Conservation (phyloP, 2,797 vertebrate genomes). For the Onychomys torridus region DNA sequence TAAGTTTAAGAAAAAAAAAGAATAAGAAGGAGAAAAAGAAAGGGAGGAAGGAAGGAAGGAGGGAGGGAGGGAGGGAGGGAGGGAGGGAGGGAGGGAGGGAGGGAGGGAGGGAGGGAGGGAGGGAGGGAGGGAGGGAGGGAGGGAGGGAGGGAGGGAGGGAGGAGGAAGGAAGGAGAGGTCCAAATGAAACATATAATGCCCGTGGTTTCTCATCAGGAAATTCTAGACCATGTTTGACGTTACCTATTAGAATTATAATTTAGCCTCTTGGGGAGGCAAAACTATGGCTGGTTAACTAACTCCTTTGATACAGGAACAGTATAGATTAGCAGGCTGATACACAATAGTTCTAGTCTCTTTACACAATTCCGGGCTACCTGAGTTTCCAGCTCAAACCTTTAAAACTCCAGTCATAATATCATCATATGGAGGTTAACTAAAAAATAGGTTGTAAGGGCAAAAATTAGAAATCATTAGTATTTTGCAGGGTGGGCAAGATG, state of each 20-base stretch:
- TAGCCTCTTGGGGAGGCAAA: not conserved
- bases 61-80: too few relatives aligned
- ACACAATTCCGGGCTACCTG: not conserved
- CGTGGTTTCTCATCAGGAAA: not conserved
- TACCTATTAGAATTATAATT: not conserved
- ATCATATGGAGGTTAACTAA: not conserved
- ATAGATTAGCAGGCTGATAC: not conserved
- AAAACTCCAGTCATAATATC: not conserved
- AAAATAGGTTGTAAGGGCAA: not conserved
- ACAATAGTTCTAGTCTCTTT: slow-evolving; percentile 4
- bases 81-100: too few relatives aligned
- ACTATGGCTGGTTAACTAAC: not conserved
- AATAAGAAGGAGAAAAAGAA: too few relatives aligned
- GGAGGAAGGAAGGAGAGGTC: not conserved
- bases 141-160: too few relatives aligned
- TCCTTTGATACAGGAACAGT: not conserved
- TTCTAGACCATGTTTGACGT: not conserved
- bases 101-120: too few relatives aligned
- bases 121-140: not conserved
- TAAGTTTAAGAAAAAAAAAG: not conserved
- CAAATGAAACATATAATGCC: not conserved
- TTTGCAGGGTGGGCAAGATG: not conserved
- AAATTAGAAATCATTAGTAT: not conserved
- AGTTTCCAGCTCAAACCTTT: not conserved
- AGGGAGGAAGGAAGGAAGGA: too few relatives aligned